Evolutionary conservation across 2,113 vertebrate genomes (phyloP), one percentile per base, ranked within the genome.

Genomic region (Grammomys surdaster): DNA sequence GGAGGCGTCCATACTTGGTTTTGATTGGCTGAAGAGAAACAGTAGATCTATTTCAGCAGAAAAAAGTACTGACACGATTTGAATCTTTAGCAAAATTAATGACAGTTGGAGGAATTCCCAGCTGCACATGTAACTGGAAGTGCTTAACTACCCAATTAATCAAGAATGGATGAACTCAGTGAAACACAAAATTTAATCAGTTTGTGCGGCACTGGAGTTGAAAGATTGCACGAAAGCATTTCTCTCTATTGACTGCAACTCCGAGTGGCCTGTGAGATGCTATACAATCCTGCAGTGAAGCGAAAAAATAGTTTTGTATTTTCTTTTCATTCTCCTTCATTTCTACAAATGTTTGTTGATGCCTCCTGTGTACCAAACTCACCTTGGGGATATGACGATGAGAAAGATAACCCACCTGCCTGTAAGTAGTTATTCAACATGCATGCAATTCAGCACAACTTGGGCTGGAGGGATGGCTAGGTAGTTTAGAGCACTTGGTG

Each of bases 101-200:
- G 43, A 93, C 97, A 97, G 88, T 96, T 97, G 96, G 94, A 98
- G 90, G 94, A 97, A 97, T 97, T 97, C 96, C 94, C 97, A 97
- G 94, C 78, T 98, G 95, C 90, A 88, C 70, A 69, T 94, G 85
- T 95, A 97, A 84, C 90, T 92, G 65, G 36, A 97, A 75, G 67
- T 48, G 10, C 89, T 98, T 65, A 96, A 94, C 93, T 86, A 93
- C 88, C 92, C 81, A 85, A 86, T 97, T 97, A 95, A 95, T 98
- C 91, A n/a, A 90, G 88, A 96, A 90, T 96, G 95, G 84, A 91
- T 93, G 11, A 88, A 89, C 97, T 97, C 93, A 94, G 48, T 91
- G 89, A 94, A 89, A 98, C 92, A 97, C 75, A 88, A 95, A 94
- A 89, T 93, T 85, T 78, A 90, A 86, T 94, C 96, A 93, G 88